Percentiles rank a stretch among this genome's conserved stretches.
These are phyloP conservation scores for Drosophila neocordata DNA, from an alignment of 1,140 invertebrate species.

Conservation along the genomic window DNA sequence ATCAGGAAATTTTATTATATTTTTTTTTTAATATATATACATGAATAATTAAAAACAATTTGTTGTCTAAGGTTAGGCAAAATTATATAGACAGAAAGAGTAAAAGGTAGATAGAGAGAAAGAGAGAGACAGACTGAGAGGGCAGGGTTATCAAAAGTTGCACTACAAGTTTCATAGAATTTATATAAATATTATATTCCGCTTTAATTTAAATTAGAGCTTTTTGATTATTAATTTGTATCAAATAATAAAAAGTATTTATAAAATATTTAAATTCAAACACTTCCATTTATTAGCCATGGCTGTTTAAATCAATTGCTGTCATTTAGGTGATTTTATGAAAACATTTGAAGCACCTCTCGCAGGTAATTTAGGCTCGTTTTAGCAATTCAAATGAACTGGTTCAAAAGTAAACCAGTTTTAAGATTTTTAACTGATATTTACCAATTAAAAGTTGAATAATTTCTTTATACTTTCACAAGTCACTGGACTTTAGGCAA, in stretches of 20 bases:
- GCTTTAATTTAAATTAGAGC: background rate
- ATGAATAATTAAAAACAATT: background rate
- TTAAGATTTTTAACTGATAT: too few species aligned
- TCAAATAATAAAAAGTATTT: background rate
- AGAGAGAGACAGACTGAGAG: background rate
- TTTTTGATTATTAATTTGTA: too few species aligned
- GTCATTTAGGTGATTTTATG: too few species aligned
- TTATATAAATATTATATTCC: background rate
- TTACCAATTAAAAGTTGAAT: background rate
- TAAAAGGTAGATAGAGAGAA: background rate
- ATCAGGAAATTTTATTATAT: background rate
- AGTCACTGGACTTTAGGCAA: too few species aligned
- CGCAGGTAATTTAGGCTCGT: background rate
- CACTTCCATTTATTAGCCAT: too few species aligned
- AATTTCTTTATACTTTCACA: background rate
- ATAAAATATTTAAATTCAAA: background rate
- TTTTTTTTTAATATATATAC: background rate
- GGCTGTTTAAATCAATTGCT: too few species aligned
- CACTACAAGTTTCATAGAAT: background rate
- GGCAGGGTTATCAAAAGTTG: background rate
- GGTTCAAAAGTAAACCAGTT: background rate
- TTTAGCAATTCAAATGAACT: background rate
- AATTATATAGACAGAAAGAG: background rate
- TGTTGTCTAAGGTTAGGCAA: conserved; percentile 3
- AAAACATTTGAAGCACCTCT: background rate